Evolutionary conservation across 2,888 invertebrate genomes (phyloP), one percentile per base, ranked within the genome.

Genomic region (Tridacna gigas): DNA sequence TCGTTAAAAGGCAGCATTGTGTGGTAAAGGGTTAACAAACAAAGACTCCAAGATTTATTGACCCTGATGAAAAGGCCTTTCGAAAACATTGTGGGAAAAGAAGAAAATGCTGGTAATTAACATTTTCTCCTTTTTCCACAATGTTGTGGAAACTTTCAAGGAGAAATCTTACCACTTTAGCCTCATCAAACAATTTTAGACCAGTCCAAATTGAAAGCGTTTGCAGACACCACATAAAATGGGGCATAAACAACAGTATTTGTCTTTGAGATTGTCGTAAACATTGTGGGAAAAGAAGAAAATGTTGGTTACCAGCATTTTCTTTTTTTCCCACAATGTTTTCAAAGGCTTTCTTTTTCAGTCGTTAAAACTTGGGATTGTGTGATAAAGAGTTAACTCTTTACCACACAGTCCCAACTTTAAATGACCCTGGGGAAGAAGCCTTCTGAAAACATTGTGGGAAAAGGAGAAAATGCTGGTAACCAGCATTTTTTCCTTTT

Each of bases 21-120:
- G n/a, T n/a, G n/a, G n/a, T n/a, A n/a, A n/a, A n/a, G n/a, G n/a
- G n/a, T n/a, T n/a, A n/a, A n/a, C n/a, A n/a, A n/a, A n/a, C n/a
- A n/a, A n/a, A n/a, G n/a, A n/a, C n/a, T n/a, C n/a, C n/a, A n/a
- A n/a, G n/a, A n/a, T n/a, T n/a, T n/a, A n/a, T n/a, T n/a, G n/a
- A n/a, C n/a, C n/a, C n/a, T n/a, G n/a, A n/a, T n/a, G n/a, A n/a
- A n/a, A n/a, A n/a, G n/a, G n/a, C n/a, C n/a, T n/a, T n/a, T n/a
- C n/a, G 61, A 61, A 61, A 61, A 61, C 61, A 61, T 61, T 61
- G 61, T 61, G 61, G 12, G 11, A 51, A 51, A 51, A 51, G 51
- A 51, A 13, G 51, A 15, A 51, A 51, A 51, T 51, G 15, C n/a
- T 51, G 51, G 11, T 51, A 51, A 13, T 51, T 51, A 13, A 13